phyloP scores from a whole-genome alignment of 2,113 vertebrate species.

The Morone saxatilis region DNA sequence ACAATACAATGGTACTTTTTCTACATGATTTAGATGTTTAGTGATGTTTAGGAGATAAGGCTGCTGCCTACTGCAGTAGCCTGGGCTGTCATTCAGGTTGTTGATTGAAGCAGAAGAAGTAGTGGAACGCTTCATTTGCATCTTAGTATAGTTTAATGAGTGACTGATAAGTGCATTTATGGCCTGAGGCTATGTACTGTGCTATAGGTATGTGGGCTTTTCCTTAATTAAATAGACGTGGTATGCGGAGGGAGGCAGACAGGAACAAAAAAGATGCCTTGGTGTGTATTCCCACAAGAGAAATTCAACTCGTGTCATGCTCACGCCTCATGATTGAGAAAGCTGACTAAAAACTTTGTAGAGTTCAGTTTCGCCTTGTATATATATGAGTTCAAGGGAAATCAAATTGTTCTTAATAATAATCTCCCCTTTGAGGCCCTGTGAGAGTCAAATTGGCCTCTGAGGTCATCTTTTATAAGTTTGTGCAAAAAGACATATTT shows the following conservation, averaged over 20 bases:
- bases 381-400: background rate
- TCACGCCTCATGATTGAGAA: constrained; percentile 17
- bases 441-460: background rate
- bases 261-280: constrained; percentile 45
- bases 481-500: constrained; percentile 52
- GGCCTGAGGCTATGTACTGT: constrained; percentile 33
- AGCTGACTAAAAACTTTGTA: constrained; percentile 1
- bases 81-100: background rate
- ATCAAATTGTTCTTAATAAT: background rate
- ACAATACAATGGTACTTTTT: background rate
- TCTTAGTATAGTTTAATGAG: constrained; percentile 27
- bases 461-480: constrained; percentile 20
- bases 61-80: background rate
- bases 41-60: background rate
- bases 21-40: background rate
- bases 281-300: constrained; percentile 64
- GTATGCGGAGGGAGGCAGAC: constrained; percentile 60
- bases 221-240: constrained; percentile 37
- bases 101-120: constrained; percentile 7
- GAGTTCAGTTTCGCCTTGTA: background rate
- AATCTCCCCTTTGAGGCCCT: accelerated
- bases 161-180: constrained; percentile 16
- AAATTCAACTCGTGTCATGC: constrained; percentile 5
- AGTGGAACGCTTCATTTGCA: background rate
- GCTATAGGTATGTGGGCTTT: constrained; percentile 53